Conservation (phyloP, 92 coral and sea anemone genomes). For the Umimayanthus chanpuru region DNA sequence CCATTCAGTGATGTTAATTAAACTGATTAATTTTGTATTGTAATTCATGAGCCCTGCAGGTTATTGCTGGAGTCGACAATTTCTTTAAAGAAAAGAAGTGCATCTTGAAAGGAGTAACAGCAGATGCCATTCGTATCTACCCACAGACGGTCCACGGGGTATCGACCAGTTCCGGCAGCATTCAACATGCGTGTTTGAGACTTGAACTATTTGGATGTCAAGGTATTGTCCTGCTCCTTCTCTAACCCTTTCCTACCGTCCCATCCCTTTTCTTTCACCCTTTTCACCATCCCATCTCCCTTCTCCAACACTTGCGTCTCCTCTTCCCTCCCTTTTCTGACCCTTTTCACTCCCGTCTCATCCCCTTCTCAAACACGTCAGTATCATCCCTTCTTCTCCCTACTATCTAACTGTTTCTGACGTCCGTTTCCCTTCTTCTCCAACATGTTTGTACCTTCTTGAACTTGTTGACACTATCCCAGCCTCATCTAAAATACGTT, state of each 20-base stretch:
- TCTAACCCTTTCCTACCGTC: background rate
- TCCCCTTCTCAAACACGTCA: too few relatives aligned
- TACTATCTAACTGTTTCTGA: too few relatives aligned
- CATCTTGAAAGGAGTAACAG: background rate
- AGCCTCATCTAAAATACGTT: too few relatives aligned
- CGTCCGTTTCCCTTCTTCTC: too few relatives aligned
- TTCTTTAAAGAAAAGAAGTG: constrained; percentile 23
- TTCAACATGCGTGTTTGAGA: constrained; percentile 15
- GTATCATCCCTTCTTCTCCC: too few relatives aligned
- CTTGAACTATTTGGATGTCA: constrained; percentile 13
- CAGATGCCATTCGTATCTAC: constrained; percentile 24
- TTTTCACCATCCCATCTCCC: background rate
- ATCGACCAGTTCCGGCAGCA: background rate
- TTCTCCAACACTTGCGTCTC: background rate
- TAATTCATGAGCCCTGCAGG: background rate
- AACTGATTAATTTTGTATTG: too few relatives aligned
- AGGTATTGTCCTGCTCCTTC: background rate
- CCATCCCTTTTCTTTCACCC: background rate
- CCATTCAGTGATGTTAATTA: too few relatives aligned
- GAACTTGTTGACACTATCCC: too few relatives aligned
- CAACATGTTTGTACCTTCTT: too few relatives aligned
- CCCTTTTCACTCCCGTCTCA: background rate
- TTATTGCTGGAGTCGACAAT: background rate
- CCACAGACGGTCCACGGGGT: background rate
- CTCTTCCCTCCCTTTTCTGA: background rate